These are phyloP conservation scores for Arenaria interpres DNA, from an alignment of 2,113 vertebrate species.

Conservation along the genomic window DNA sequence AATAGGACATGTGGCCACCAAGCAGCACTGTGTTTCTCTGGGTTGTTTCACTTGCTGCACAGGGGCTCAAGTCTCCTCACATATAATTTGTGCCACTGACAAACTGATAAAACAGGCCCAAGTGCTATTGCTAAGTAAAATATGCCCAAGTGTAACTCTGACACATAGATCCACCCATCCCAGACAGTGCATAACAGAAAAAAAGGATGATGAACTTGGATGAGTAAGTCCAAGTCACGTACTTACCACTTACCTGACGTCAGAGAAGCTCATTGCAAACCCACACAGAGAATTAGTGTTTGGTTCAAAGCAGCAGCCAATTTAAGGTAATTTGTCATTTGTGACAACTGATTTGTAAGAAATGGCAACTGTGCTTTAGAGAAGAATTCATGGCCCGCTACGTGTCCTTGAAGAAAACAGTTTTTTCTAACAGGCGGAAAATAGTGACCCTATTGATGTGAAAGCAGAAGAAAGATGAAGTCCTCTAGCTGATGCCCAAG, in stretches of 20 bases:
- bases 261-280: neutral
- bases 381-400: neutral
- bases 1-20: neutral
- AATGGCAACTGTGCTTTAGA: neutral
- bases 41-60: neutral
- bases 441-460: neutral
- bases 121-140: neutral
- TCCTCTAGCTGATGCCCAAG: neutral
- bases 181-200: neutral
- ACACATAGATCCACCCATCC: neutral
- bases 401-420: neutral
- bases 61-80: neutral
- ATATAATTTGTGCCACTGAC: neutral
- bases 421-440: neutral
- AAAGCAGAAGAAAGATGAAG: neutral
- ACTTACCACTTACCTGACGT: neutral
- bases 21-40: neutral
- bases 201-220: neutral
- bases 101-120: neutral
- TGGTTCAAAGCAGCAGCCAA: neutral
- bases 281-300: neutral
- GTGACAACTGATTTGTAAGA: neutral
- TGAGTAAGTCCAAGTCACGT: neutral
- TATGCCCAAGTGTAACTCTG: neutral
- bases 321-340: neutral